phyloP scores from a whole-genome alignment of 2,888 invertebrate genomes.

The Rutpela maculata region DNA sequence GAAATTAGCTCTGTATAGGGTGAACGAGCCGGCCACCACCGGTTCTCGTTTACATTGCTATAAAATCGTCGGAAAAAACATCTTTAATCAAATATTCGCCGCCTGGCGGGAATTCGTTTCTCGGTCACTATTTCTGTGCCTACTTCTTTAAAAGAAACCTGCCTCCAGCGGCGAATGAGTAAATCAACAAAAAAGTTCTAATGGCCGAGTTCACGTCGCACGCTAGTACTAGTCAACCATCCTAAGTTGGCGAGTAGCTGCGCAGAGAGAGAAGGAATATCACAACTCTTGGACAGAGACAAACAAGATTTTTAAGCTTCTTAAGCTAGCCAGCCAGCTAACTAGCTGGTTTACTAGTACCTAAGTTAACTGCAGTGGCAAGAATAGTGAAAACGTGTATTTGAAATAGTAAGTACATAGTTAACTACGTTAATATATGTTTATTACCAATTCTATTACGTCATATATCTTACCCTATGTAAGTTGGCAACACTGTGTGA shows the following conservation, averaged over 20 bases:
- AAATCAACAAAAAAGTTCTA: constrained; percentile 10
- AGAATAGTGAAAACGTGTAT: not conserved
- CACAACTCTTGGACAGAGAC: too few relatives aligned
- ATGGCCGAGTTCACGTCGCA: constrained; percentile 6
- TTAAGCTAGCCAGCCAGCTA: too few relatives aligned
- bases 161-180: not conserved
- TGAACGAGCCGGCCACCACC: too few relatives aligned
- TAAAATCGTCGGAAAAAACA: not conserved
- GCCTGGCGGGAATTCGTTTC: not conserved
- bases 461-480: too few relatives aligned
- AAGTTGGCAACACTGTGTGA: too few relatives aligned
- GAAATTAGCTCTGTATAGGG: too few relatives aligned
- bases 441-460: too few relatives aligned
- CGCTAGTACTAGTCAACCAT: too few relatives aligned
- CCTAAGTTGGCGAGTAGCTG: too few relatives aligned
- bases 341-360: too few relatives aligned
- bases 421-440: not conserved
- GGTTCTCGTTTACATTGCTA: not conserved
- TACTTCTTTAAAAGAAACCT: constrained; percentile 1
- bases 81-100: constrained; percentile 3
- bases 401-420: constrained; percentile 10
- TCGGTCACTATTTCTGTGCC: constrained; percentile 14
- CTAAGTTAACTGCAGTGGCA: constrained; percentile 11
- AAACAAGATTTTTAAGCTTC: too few relatives aligned
- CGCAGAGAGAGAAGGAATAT: too few relatives aligned